Percentiles rank a stretch among this genome's conserved stretches.
These are phyloP conservation scores for Tonatia bakeri DNA, from an alignment of 2,113 vertebrate species.

Conservation along the genomic window DNA sequence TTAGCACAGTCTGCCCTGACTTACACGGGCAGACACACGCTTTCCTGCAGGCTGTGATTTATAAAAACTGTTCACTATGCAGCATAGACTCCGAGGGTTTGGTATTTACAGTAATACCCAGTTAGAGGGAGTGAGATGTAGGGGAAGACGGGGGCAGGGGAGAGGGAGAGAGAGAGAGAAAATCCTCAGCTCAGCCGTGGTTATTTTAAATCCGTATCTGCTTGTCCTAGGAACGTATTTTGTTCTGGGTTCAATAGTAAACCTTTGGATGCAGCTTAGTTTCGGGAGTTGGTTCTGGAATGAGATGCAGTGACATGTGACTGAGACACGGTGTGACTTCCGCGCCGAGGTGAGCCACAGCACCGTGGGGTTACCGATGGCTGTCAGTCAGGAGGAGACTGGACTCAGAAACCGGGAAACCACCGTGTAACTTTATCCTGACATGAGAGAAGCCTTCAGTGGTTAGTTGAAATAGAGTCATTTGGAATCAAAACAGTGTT, in stretches of 20 bases:
- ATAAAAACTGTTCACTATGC: neutral
- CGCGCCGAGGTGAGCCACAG: neutral
- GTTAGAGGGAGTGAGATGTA: too few relatives aligned
- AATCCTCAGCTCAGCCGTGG: neutral
- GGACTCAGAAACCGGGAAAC: neutral
- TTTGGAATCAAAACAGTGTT: neutral
- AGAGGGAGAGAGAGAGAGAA: too few relatives aligned
- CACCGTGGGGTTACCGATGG: neutral
- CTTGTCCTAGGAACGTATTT: neutral
- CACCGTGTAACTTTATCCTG: neutral
- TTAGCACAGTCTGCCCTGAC: neutral
- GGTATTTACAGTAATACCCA: accelerated
- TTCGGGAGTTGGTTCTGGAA: neutral
- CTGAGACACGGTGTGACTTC: neutral
- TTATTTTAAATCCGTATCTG: neutral
- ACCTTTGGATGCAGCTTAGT: neutral
- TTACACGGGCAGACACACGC: neutral
- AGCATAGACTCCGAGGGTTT: neutral
- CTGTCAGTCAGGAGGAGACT: neutral
- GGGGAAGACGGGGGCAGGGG: neutral
- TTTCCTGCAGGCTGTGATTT: neutral
- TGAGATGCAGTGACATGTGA: accelerated
- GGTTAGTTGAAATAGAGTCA: neutral
- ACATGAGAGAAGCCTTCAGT: neutral
- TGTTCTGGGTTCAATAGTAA: neutral